A percentile compares a stretch with the other conserved stretches of the same genome.
Conservation (phyloP, 1,140 invertebrate species). For the Ceratoteleas bidentatus region DNA sequence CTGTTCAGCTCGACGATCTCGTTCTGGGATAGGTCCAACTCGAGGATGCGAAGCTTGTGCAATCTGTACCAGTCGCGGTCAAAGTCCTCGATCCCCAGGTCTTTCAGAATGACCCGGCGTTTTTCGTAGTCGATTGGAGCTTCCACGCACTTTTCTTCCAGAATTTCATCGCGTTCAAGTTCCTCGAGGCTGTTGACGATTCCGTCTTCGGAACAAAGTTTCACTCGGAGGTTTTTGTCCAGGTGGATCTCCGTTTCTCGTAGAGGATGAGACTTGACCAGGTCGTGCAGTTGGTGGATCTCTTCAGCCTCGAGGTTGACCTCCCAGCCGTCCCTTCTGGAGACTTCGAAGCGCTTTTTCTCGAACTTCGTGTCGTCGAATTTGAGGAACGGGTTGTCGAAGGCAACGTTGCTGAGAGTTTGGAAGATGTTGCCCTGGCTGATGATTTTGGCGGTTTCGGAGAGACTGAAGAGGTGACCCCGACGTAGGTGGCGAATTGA, state of each 20-base stretch:
- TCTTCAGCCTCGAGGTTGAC: constrained; percentile 2
- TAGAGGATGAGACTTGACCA: background rate
- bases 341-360: background rate
- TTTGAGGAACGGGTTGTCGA: constrained; percentile 5
- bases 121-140: constrained; percentile 1
- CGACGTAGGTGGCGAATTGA: background rate
- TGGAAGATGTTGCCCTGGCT: constrained; percentile 1
- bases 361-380: background rate
- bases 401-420: constrained; percentile 5
- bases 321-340: background rate
- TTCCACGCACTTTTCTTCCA: background rate
- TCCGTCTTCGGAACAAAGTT: background rate
- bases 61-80: background rate
- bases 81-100: background rate
- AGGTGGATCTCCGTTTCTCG: background rate
- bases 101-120: background rate
- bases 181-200: constrained; percentile 2
- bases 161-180: background rate
- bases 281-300: background rate
- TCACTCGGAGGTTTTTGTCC: background rate
- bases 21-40: background rate
- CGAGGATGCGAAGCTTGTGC: background rate
- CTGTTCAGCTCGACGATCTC: background rate
- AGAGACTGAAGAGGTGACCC: constrained; percentile 1
- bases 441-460: background rate